A percentile compares a stretch with the other conserved stretches of the same genome.
Conservation (phyloP, 2,888 invertebrate species). For the Minunthozetes semirufus region DNA sequence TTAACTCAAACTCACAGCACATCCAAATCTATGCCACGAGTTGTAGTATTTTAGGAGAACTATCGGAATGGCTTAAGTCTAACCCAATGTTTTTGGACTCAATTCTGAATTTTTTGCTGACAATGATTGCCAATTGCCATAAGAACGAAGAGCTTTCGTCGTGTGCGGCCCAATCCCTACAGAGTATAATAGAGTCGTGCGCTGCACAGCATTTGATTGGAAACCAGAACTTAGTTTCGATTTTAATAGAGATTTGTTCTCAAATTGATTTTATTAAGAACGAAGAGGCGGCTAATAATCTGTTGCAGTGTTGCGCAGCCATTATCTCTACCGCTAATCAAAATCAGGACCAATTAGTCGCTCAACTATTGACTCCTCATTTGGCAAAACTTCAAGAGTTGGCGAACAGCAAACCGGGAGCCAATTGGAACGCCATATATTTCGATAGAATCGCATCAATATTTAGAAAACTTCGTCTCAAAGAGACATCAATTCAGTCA, state of each 20-base stretch:
- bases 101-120: slow-evolving; percentile 69
- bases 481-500: slow-evolving; percentile 12
- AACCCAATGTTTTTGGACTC: slow-evolving; percentile 66
- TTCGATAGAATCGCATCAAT: slow-evolving; percentile 49
- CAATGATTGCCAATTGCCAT: slow-evolving; percentile 42
- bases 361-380: slow-evolving; percentile 26
- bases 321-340: slow-evolving; percentile 21
- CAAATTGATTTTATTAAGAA: slow-evolving; percentile 33
- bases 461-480: slow-evolving; percentile 45
- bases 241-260: slow-evolving; percentile 34
- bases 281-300: slow-evolving; percentile 32
- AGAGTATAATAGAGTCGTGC: slow-evolving; percentile 25
- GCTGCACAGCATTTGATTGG: slow-evolving; percentile 32
- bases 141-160: slow-evolving; percentile 24
- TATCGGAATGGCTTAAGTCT: slow-evolving; percentile 88
- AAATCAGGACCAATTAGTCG: slow-evolving; percentile 32
- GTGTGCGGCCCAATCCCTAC: slow-evolving; percentile 26
- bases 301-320: slow-evolving; percentile 35
- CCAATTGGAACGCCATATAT: background rate
- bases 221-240: slow-evolving; percentile 23
- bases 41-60: slow-evolving; percentile 62
- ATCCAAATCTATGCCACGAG: slow-evolving; percentile 36
- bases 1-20: slow-evolving; percentile 52
- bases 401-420: slow-evolving; percentile 7
- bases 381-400: slow-evolving; percentile 22